phyloP scores from a whole-genome alignment of 2,113 vertebrate genomes.

The Neolamprologus falcicula region DNA sequence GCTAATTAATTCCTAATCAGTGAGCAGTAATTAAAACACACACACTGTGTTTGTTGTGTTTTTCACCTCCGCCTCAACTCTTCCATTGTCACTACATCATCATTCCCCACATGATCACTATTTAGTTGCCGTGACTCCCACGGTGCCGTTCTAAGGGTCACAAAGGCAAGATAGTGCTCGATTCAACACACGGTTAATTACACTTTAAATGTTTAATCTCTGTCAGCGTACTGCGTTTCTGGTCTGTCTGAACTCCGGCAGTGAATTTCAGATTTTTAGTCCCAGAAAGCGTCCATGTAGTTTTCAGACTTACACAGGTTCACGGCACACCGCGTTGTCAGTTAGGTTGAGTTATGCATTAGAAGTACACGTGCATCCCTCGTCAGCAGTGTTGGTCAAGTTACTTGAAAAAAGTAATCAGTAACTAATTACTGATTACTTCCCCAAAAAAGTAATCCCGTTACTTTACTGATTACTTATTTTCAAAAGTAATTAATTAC shows the following conservation, averaged over 20 bases:
- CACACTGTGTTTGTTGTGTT: background rate
- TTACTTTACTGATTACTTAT: no score
- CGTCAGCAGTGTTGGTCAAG: background rate
- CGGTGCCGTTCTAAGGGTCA: background rate
- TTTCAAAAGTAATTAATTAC: no score
- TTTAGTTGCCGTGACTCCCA: background rate
- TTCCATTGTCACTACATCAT: background rate
- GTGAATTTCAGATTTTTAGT: background rate
- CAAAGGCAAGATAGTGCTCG: background rate
- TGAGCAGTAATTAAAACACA: background rate
- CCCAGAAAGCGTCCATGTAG: background rate
- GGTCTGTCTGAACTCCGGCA: background rate
- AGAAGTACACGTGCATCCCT: background rate
- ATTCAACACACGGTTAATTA: background rate
- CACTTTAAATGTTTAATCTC: background rate
- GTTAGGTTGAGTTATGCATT: background rate
- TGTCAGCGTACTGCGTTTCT: background rate
- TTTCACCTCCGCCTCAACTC: background rate
- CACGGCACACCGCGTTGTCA: accelerated
- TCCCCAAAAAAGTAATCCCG: accelerated
- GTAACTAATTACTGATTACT: no score
- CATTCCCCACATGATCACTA: background rate
- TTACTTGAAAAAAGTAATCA: no score
- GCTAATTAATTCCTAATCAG: background rate
- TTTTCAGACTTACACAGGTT: background rate